Conservation (phyloP, 2,888 invertebrate species). For the Anticlea derivata region DNA sequence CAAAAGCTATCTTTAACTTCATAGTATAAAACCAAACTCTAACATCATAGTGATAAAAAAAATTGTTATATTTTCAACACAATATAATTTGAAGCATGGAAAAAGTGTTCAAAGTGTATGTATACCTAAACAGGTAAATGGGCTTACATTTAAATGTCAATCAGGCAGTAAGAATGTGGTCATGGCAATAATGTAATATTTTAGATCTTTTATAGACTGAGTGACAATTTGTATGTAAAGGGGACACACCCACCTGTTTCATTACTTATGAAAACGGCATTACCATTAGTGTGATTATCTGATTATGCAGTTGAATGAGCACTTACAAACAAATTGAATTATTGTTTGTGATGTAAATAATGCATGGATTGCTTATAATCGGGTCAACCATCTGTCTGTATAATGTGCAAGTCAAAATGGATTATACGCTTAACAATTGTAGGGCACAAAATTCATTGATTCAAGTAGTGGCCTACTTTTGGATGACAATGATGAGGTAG, state of each 20-base stretch:
- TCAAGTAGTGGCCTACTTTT: not conserved
- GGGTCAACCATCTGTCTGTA: constrained; percentile 17
- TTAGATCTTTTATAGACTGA: constrained; percentile 27
- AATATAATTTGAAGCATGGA: not conserved
- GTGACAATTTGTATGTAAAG: constrained; percentile 32
- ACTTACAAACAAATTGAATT: constrained; percentile 8
- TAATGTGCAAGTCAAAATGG: constrained; percentile 1
- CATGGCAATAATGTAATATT: constrained; percentile 19
- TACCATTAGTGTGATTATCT: not conserved
- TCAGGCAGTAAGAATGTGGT: constrained; percentile 21
- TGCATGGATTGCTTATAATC: constrained; percentile 13
- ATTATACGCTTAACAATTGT: constrained; percentile 5
- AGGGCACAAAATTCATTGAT: not conserved
- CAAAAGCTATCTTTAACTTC: too few species aligned
- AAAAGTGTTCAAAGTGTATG: not conserved
- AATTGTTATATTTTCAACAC: too few species aligned
- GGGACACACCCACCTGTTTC: constrained; percentile 25
- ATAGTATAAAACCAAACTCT: too few species aligned
- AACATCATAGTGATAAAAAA: too few species aligned
- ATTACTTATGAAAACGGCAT: constrained; percentile 14
- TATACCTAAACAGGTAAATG: constrained; percentile 13
- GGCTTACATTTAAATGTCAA: constrained; percentile 26
- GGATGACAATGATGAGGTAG: not conserved
- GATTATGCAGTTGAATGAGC: constrained; percentile 12
- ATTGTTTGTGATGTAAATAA: constrained; percentile 19